Conservation (phyloP, 2,797 vertebrate species). For the Poecilia velifera region DNA sequence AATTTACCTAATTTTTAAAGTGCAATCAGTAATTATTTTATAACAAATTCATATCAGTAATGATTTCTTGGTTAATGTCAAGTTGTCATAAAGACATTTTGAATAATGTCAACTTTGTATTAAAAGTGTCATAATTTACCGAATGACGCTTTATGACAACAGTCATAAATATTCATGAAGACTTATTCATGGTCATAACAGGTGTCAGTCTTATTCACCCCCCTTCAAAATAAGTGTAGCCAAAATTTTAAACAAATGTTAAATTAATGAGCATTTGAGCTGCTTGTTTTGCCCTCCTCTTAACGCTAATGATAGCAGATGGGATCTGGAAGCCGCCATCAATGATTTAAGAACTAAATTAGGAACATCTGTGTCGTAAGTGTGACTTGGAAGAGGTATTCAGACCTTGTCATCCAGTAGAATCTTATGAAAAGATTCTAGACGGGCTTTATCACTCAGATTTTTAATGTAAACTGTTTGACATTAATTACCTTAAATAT, state of each 20-base stretch:
- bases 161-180: too few species aligned
- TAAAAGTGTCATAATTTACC: too few species aligned
- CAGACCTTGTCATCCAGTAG: constrained; percentile 23
- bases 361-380: constrained; percentile 68
- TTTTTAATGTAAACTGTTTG: constrained; percentile 3
- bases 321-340: constrained; percentile 64
- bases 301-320: constrained; percentile 70
- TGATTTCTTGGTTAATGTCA: too few species aligned
- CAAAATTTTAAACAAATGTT: constrained; percentile 52
- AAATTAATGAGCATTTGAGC: constrained; percentile 59
- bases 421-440: constrained; percentile 21
- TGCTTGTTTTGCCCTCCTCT: constrained; percentile 59
- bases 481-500: constrained; percentile 28
- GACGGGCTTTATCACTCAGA: neutral
- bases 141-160: too few species aligned
- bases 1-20: too few species aligned
- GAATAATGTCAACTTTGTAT: too few species aligned
- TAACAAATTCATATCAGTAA: too few species aligned
- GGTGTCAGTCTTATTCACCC: too few species aligned
- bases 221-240: too few species aligned
- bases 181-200: too few species aligned
- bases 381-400: constrained; percentile 38
- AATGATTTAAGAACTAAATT: constrained; percentile 71
- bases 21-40: too few species aligned
- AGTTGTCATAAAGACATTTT: too few species aligned